Base-by-base conservation (phyloP, 2,888 invertebrate genomes). In the Hirudinaria manillensis region DNA sequence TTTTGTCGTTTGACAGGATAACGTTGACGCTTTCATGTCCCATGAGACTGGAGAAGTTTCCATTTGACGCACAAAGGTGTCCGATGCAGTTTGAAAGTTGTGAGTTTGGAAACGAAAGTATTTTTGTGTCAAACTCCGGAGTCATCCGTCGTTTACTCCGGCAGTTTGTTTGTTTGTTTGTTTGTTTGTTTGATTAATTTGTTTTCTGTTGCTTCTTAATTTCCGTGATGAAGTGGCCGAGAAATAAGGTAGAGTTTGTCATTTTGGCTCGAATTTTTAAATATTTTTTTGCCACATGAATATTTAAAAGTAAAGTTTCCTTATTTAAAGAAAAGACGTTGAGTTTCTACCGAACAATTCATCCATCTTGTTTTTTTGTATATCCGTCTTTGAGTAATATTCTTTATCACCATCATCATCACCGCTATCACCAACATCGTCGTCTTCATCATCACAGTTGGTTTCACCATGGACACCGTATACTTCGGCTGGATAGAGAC, bases 11-110 rank as follows among this genome's bases (percentile, higher is more conserved):
- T 10, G 72, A 2, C 32, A 76, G 76, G 56, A 73, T 76, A 65
- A 76, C 76, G 16, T 51, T 45, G 27, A 76, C 72, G 4, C 76
- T 81, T n/a, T 79, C 81, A 32, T 83, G 83, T 70, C 79, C 81
- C 24, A 83, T 84, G 84, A 77, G 80, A 36, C 78, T 83, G n/a
- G 77, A 80, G 27, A 83, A 82, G 74, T 84, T 83, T 75, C 84
- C 84, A 0, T 77, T 83, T 36, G 84, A 84, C 77, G 79, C 80
- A 10, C 83, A 83, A 75, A 78, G 61, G 6, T 83, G 83, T 76
- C 81, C 81, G 0, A 80, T 84, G 76, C 78, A 81, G 68, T 80
- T 84, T 72, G 82, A 83, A 76, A 83, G 83, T 75, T 83, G 83
- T 83, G 77, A 81, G 83, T 81, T 55, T 13, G 29, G 32, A 4